Percentiles rank a stretch among this genome's conserved stretches.
These are phyloP conservation scores for Cephus rjabovi DNA, from an alignment of 2,888 invertebrate genomes.

Conservation along the genomic window DNA sequence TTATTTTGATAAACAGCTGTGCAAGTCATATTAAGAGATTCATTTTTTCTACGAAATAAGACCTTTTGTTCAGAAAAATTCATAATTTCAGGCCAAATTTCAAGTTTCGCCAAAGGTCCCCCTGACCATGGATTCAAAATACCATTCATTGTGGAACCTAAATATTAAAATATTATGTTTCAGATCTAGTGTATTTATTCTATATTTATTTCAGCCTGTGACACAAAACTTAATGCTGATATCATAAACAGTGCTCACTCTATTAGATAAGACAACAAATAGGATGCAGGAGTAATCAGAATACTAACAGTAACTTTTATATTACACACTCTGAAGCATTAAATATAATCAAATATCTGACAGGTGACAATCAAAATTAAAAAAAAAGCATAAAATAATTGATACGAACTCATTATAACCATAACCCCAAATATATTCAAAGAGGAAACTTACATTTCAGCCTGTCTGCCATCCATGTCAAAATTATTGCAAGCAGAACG, in stretches of 20 bases:
- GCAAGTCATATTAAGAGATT: slow-evolving; percentile 52
- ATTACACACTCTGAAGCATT: background rate
- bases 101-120: slow-evolving; percentile 32
- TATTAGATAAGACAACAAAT: background rate
- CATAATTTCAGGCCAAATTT: slow-evolving; percentile 35
- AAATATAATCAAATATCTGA: background rate
- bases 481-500: slow-evolving; percentile 15
- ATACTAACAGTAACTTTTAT: background rate
- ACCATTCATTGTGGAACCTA: background rate
- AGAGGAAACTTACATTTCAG: slow-evolving; percentile 18
- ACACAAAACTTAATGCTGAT: background rate
- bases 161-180: background rate
- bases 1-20: slow-evolving; percentile 37
- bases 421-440: background rate
- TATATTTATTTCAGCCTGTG: background rate
- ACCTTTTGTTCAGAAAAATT: slow-evolving; percentile 32
- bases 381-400: background rate
- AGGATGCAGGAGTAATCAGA: background rate
- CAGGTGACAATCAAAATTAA: background rate
- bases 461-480: slow-evolving; percentile 14
- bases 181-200: background rate
- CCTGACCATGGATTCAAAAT: background rate
- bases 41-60: slow-evolving; percentile 41
- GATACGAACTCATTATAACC: background rate
- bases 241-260: background rate